Evolutionary conservation across 2,888 invertebrate genomes (phyloP).

Genomic region (Ceraclea dissimilis): DNA sequence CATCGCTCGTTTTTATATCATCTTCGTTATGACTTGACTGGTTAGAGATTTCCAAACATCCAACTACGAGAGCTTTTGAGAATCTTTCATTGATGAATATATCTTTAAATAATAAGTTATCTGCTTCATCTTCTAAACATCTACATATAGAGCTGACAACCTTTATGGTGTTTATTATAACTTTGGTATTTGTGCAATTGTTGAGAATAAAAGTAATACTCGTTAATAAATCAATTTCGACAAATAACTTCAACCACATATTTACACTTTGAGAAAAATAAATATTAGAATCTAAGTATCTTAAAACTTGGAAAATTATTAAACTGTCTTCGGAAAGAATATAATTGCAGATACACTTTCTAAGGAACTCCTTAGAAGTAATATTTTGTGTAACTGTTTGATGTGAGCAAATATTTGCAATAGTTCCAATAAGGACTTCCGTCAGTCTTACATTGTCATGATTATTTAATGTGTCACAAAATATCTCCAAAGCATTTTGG

Average conservation of each 20-base stretch:
- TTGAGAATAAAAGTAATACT: constrained; percentile 63
- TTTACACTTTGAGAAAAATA: constrained; percentile 38
- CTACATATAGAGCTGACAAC: constrained; percentile 51
- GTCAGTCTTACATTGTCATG: constrained; percentile 57
- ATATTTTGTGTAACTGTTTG: constrained; percentile 51
- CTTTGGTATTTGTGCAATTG: constrained; percentile 61
- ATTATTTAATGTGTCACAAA: constrained; percentile 47
- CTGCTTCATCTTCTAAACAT: constrained; percentile 33
- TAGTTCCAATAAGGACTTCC: constrained; percentile 77
- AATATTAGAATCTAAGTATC: constrained; percentile 55
- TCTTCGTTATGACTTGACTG: background rate
- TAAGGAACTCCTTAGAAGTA: constrained; percentile 49
- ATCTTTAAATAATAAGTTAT: constrained; percentile 9
- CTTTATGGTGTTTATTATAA: constrained; percentile 52
- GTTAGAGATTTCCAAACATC: constrained; percentile 17
- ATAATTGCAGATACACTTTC: constrained; percentile 49
- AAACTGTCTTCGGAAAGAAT: constrained; percentile 60
- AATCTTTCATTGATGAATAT: constrained; percentile 18
- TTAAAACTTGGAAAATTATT: constrained; percentile 65
- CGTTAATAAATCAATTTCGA: constrained; percentile 44
- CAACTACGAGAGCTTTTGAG: constrained; percentile 9
- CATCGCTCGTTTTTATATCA: constrained; percentile 12
- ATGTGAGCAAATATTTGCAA: constrained; percentile 76
- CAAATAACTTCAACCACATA: constrained; percentile 43
- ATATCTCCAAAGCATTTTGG: constrained; percentile 59